Conservation (phyloP, 2,888 invertebrate species). For the Brachynemurus nebulosus region DNA sequence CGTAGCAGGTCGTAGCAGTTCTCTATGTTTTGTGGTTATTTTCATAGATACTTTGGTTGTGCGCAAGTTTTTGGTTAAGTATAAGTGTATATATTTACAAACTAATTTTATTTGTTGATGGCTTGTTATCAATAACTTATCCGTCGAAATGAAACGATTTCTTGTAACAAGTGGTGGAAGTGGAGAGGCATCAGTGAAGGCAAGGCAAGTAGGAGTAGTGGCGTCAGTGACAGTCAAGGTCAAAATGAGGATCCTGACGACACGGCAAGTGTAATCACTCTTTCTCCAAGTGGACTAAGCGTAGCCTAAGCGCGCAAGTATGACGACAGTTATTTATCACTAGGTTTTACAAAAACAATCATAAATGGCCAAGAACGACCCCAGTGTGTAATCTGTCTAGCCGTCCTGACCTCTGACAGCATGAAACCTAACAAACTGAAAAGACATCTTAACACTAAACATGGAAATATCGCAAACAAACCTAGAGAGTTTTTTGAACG, state of each 20-base stretch:
- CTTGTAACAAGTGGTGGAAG: too few relatives aligned
- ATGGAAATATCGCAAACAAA: conserved; percentile 14
- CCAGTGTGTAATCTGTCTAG: conserved; percentile 17
- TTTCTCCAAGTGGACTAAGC: not conserved
- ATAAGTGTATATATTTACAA: too few relatives aligned
- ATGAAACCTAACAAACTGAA: conserved; percentile 15
- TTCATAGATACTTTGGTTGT: too few relatives aligned
- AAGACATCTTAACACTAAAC: conserved; percentile 14
- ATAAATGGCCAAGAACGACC: conserved; percentile 16
- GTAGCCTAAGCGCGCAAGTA: too few relatives aligned
- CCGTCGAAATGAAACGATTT: too few relatives aligned
- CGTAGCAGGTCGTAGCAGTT: too few relatives aligned
- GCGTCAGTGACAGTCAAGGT: not conserved
- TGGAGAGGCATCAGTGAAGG: too few relatives aligned
- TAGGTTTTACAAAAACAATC: conserved; percentile 17
- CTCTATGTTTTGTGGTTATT: too few relatives aligned
- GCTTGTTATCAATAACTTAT: too few relatives aligned
- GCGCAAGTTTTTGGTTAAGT: too few relatives aligned
- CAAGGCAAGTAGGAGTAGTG: not conserved
- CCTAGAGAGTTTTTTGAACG: conserved; percentile 13
- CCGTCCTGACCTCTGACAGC: conserved; percentile 15
- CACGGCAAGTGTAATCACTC: not conserved
- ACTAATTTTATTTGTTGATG: too few relatives aligned
- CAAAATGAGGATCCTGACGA: not conserved
- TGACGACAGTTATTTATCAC: conserved; percentile 16